Evolutionary conservation across 2,113 vertebrate species (phyloP).

Genomic region (Lathamus discolor): DNA sequence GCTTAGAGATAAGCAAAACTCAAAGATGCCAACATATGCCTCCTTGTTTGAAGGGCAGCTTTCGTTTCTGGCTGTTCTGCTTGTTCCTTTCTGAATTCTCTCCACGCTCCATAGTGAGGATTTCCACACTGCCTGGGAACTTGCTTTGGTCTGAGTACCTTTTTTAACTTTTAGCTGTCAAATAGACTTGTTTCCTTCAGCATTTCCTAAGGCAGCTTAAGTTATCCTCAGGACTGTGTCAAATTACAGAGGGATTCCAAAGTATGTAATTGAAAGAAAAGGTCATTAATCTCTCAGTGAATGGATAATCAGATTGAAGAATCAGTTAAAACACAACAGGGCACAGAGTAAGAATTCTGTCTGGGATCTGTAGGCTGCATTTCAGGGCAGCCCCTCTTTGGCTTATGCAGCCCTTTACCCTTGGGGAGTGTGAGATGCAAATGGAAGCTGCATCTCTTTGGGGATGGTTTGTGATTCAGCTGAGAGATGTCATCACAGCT

Average conservation of each 20-base stretch:
- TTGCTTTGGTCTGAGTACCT: neutral
- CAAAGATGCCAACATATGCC: accelerated
- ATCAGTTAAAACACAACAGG: neutral
- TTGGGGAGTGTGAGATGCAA: neutral
- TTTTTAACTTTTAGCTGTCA: neutral
- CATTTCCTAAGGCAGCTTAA: neutral
- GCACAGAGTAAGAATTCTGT: neutral
- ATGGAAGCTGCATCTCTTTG: neutral
- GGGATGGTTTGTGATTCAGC: neutral
- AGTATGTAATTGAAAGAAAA: neutral
- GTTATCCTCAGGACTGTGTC: neutral
- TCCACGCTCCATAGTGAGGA: neutral
- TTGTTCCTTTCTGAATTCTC: neutral
- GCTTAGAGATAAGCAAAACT: neutral
- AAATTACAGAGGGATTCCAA: conserved; percentile 7
- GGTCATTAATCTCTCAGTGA: neutral
- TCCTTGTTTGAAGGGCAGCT: neutral
- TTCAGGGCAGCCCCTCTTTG: neutral
- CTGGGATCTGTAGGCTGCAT: neutral
- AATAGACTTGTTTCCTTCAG: neutral
- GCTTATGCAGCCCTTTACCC: neutral
- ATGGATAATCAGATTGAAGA: conserved; percentile 6
- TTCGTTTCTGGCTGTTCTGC: neutral
- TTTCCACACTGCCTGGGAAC: neutral
- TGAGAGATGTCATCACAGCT: neutral